Evolutionary conservation across 2,797 vertebrate genomes (phyloP).

Genomic region (Acanthurus tractus): DNA sequence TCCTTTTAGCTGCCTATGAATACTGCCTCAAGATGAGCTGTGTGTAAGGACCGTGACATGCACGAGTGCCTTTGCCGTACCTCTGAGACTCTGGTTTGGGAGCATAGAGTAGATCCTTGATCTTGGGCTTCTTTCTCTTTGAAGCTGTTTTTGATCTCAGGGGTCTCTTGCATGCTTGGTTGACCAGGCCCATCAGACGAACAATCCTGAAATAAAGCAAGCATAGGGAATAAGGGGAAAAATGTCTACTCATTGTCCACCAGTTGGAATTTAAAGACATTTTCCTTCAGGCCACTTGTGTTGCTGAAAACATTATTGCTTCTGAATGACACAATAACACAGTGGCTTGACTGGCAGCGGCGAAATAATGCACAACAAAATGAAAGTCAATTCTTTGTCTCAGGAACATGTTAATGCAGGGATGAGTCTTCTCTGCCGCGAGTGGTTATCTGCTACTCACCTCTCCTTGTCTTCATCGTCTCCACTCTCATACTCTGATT

Average conservation of each 20-base stretch:
- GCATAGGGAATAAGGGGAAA: conserved; percentile 16
- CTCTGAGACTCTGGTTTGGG: conserved; percentile 87
- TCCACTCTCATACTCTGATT: conserved; percentile 96
- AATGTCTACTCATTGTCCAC: conserved; percentile 10
- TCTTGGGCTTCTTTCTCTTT: conserved; percentile 92
- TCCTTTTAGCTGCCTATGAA: conserved; percentile 58
- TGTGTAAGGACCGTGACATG: conserved; percentile 61
- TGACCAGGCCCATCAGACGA: conserved; percentile 94
- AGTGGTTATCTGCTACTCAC: conserved; percentile 68
- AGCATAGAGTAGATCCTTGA: conserved; percentile 92
- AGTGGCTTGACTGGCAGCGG: background rate
- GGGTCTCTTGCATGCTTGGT: conserved; percentile 93
- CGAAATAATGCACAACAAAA: background rate
- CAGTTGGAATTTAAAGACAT: conserved; percentile 18
- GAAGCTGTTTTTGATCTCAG: conserved; percentile 87
- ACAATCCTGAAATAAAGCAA: conserved; percentile 86
- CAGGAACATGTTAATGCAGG: background rate
- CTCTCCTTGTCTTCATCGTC: conserved; percentile 94
- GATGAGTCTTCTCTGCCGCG: background rate
- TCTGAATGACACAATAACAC: conserved; percentile 15
- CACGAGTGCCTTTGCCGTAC: conserved; percentile 80
- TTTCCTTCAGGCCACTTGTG: conserved; percentile 12
- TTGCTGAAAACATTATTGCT: conserved; percentile 3
- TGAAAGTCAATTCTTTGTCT: background rate
- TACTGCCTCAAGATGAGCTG: conserved; percentile 46